Evolutionary conservation across 2,797 vertebrate genomes (phyloP).

Genomic region (Propithecus perrieri): DNA sequence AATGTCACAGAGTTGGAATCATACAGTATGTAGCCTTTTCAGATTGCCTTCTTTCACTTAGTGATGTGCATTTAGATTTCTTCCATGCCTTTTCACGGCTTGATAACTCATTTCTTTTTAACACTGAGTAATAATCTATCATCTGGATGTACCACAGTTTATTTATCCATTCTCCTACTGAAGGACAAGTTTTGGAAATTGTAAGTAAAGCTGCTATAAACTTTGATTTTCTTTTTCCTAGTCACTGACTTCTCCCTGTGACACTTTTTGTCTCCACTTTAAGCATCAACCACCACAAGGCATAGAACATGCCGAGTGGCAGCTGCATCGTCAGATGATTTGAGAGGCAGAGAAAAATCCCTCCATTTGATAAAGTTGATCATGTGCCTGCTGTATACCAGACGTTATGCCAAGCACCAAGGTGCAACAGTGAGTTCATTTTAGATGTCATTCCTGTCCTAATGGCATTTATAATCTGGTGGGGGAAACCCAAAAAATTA

Average conservation of each 20-base stretch:
- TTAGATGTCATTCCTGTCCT: neutral
- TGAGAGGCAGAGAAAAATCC: neutral
- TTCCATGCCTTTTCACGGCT: neutral
- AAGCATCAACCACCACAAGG: neutral
- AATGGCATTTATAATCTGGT: neutral
- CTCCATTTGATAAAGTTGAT: neutral
- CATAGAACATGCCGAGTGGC: accelerated
- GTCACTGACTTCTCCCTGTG: neutral
- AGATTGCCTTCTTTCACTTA: neutral
- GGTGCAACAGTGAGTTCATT: neutral
- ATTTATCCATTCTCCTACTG: neutral
- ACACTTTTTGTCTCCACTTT: neutral
- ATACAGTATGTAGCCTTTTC: neutral
- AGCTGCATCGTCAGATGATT: neutral
- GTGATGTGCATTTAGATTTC: neutral
- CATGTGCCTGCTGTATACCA: accelerated
- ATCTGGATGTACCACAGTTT: neutral
- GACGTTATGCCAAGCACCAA: neutral
- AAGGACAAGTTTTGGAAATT: neutral
- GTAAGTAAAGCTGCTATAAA: neutral
- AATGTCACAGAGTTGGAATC: neutral
- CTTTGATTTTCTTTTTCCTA: neutral
- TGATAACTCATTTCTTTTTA: neutral
- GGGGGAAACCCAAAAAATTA: neutral
- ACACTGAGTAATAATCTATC: neutral